Base-by-base conservation (phyloP, 2,888 invertebrate species). In the Eupithecia vulgata region DNA sequence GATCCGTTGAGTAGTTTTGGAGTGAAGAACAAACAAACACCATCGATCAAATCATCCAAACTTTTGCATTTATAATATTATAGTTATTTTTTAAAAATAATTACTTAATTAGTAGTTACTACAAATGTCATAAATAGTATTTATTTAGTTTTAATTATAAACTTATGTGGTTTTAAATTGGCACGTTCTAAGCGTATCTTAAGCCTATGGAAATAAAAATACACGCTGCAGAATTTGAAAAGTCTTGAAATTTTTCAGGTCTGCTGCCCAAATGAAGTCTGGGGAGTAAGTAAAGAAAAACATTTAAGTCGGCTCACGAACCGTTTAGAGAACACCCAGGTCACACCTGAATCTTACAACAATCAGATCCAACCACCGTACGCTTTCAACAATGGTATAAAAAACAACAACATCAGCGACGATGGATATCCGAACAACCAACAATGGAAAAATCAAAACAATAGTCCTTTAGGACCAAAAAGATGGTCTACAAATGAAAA, bases 231-330 rank as follows among this genome's bases (percentile, higher is more conserved):
- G 52, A 21, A 17, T 25, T 13, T n/a, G 12, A 13, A 21, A 21
- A 12, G 21, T 57, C 21, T 61, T 61, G 3, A 61, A 69, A 48
- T 52, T 59, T 86, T 85, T 62, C 82, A 91, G 91, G 82, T 91
- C 15, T 91, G 91, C 76, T 91, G 91, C 75, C 85, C 88, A 7
- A 82, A 81, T 71, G 83, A 81, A 45, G 72, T 85, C 70, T 84
- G 83, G 85, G 84, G 84, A 68, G 66, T 82, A 40, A 79, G 80
- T 71, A 70, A 40, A 35, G 17, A 15, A 74, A 21, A n/a, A 62
- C 13, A 6, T 10, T 73, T 52, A 34, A 72, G 42, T 65, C 67
- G 25, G 48, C 34, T 72, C 30, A 72, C 68, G 21, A 64, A 35
- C 17, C 34, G 52, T 67, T 68, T 21, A n/a, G 70, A 42, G 10